Evolutionary conservation across 2,888 invertebrate species (phyloP).

Genomic region (Barypeithes pellucidus): DNA sequence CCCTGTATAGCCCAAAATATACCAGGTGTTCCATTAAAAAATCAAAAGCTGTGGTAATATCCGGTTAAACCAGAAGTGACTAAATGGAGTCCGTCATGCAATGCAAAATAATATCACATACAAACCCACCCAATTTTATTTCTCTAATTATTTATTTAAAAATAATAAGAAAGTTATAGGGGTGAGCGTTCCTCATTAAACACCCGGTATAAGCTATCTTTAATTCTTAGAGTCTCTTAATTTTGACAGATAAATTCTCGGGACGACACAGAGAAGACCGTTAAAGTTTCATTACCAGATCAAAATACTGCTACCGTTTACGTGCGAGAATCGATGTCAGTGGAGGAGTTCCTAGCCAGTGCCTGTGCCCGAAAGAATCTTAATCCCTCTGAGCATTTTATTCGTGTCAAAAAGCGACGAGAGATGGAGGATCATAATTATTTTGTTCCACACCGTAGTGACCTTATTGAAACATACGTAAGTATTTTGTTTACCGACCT

Average conservation of each 20-base stretch:
- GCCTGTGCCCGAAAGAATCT: slow-evolving; percentile 94
- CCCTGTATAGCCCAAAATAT: too few species aligned
- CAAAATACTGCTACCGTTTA: slow-evolving; percentile 87
- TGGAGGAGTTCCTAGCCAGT: slow-evolving; percentile 94
- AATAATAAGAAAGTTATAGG: too few species aligned
- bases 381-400: slow-evolving; percentile 96
- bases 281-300: slow-evolving; percentile 92
- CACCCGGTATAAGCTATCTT: too few species aligned
- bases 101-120: too few species aligned
- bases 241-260: slow-evolving; percentile 85
- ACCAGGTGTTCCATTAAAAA: too few species aligned
- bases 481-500: too few species aligned
- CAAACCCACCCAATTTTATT: too few species aligned
- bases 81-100: too few species aligned
- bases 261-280: slow-evolving; percentile 90
- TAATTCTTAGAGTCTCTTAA: not conserved
- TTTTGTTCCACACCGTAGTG: slow-evolving; percentile 95
- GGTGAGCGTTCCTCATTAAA: too few species aligned
- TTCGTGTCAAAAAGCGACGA: slow-evolving; percentile 93
- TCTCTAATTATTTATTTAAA: too few species aligned
- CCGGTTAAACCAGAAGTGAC: too few species aligned
- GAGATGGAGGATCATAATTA: slow-evolving; percentile 98
- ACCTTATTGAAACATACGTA: slow-evolving; percentile 96
- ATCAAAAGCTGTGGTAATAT: too few species aligned
- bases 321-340: slow-evolving; percentile 93